Conservation (phyloP, 1,140 invertebrate genomes). For the Heliconius himera region DNA sequence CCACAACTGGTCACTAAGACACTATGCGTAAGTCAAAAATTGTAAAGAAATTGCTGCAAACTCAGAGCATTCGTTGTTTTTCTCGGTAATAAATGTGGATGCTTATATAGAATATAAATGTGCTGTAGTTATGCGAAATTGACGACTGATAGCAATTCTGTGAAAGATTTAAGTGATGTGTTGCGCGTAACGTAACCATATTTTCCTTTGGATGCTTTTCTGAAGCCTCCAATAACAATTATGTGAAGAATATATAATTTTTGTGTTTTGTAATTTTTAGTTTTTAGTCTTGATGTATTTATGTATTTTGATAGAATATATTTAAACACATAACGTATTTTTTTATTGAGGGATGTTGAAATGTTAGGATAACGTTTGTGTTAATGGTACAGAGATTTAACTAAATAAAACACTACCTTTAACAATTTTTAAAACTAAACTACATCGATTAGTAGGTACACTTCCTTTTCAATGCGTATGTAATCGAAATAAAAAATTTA, state of each 20-base stretch:
- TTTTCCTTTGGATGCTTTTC: background rate
- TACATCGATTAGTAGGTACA: background rate
- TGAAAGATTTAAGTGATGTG: background rate
- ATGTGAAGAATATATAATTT: background rate
- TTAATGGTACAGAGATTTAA: too few relatives aligned
- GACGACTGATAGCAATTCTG: background rate
- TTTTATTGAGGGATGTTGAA: too few relatives aligned
- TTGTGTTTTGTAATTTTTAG: background rate
- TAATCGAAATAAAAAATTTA: background rate
- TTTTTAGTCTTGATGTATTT: background rate
- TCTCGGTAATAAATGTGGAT: background rate
- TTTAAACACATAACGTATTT: too few relatives aligned
- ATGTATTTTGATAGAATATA: background rate
- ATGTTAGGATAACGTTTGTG: too few relatives aligned
- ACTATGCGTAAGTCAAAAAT: background rate
- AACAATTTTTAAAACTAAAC: too few relatives aligned
- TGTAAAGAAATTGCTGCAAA: background rate
- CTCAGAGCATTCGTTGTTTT: background rate
- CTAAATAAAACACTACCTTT: too few relatives aligned
- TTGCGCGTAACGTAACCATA: background rate
- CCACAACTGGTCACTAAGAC: background rate
- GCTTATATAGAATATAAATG: slow-evolving; percentile 5
- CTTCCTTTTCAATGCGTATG: background rate
- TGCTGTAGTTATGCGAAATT: background rate
- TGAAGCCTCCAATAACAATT: background rate